These are phyloP conservation scores for Sphyrna mokarran DNA, from an alignment of 2,113 vertebrate species.

Conservation along the genomic window DNA sequence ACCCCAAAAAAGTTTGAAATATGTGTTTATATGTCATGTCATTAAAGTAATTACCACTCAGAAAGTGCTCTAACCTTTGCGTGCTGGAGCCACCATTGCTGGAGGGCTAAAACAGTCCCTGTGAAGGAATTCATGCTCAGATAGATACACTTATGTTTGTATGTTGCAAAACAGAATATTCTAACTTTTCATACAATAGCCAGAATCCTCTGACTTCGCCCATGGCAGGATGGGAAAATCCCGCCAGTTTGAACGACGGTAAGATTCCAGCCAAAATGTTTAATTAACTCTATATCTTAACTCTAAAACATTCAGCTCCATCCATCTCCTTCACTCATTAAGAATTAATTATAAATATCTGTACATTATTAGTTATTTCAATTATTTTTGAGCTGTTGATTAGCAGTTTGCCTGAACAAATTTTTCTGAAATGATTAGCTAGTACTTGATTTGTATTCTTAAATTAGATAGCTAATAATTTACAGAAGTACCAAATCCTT, in stretches of 20 bases:
- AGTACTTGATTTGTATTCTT: not conserved
- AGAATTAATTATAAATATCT: not conserved
- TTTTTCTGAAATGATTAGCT: not conserved
- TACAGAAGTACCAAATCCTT: not conserved
- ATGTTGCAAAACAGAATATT: not conserved
- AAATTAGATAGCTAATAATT: not conserved
- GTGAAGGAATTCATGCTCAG: not conserved
- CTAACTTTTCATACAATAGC: not conserved
- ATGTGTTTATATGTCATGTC: conserved; percentile 34
- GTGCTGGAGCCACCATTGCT: conserved; percentile 1
- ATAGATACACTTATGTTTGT: not conserved
- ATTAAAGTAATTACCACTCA: conserved; percentile 35
- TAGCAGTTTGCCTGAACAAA: not conserved
- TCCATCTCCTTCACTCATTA: not conserved
- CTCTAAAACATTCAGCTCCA: not conserved
- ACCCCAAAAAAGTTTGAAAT: conserved; percentile 21
- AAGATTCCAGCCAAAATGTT: not conserved
- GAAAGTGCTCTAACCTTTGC: conserved; percentile 18
- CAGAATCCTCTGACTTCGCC: too few relatives aligned
- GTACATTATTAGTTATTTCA: not conserved
- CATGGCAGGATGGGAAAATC: too few relatives aligned
- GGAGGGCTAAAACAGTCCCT: conserved; percentile 1
- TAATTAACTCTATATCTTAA: not conserved
- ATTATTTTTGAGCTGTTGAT: not conserved
- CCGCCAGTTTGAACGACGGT: too few relatives aligned